phyloP scores from a whole-genome alignment of 2,797 vertebrate species.

The Chromis chromis region DNA sequence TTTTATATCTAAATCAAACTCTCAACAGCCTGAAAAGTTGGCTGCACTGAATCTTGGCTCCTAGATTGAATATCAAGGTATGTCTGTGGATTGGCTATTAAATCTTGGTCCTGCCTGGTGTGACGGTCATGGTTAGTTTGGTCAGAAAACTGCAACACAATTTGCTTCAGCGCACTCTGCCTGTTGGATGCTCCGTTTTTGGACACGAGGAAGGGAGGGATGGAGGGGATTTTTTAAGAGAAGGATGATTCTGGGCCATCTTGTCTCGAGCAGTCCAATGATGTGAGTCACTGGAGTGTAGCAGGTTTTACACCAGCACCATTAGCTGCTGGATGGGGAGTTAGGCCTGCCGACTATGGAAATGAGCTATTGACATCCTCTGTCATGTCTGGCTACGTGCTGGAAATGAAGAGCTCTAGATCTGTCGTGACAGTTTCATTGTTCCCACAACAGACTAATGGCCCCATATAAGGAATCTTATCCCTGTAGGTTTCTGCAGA shows the following conservation, averaged over 20 bases:
- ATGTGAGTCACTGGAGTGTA: conserved; percentile 75
- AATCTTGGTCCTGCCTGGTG: conserved; percentile 43
- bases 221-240: conserved; percentile 44
- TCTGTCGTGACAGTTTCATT: conserved; percentile 69
- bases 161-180: conserved; percentile 37
- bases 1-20: conserved; percentile 58
- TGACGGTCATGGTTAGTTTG: conserved; percentile 63
- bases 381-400: conserved; percentile 62
- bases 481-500: conserved; percentile 41
- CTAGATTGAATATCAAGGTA: conserved; percentile 57
- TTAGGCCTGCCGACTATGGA: conserved; percentile 63
- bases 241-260: conserved; percentile 66
- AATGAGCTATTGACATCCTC: conserved; percentile 79
- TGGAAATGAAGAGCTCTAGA: conserved; percentile 63
- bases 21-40: conserved; percentile 27
- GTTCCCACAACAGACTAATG: conserved; percentile 66
- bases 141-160: conserved; percentile 49
- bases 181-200: conserved; percentile 22
- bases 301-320: conserved; percentile 69
- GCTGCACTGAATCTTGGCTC: conserved; percentile 46
- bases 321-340: conserved; percentile 65
- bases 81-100: conserved; percentile 59
- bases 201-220: conserved; percentile 37
- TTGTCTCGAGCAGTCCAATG: conserved; percentile 69
- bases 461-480: conserved; percentile 41